phyloP scores from a whole-genome alignment of 2,113 vertebrate genomes.

The Xiphophorus couchianus region DNA sequence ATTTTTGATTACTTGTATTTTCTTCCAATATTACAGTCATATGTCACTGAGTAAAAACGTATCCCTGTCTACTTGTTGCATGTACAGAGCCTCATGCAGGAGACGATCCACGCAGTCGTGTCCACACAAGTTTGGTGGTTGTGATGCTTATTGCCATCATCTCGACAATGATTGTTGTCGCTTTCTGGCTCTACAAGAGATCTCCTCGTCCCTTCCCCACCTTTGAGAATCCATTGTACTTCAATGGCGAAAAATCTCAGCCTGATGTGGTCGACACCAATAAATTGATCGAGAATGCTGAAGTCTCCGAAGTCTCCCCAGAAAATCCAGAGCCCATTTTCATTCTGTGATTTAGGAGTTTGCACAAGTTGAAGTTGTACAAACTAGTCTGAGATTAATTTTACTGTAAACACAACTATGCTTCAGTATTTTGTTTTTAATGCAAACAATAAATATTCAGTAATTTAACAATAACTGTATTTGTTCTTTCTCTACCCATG shows the following conservation, averaged over 20 bases:
- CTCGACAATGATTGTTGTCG: constrained; percentile 32
- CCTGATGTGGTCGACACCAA: constrained; percentile 74
- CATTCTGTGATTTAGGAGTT: constrained; percentile 56
- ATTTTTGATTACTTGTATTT: background rate
- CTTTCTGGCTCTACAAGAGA: constrained; percentile 67
- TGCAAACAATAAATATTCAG: constrained; percentile 43
- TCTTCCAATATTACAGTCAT: too few relatives aligned
- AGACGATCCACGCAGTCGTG: constrained; percentile 38
- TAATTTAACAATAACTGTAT: constrained; percentile 64
- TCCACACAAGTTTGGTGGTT: constrained; percentile 61
- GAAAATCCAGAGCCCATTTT: constrained; percentile 68
- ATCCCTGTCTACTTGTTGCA: background rate
- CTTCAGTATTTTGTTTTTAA: constrained; percentile 30
- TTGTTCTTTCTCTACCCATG: constrained; percentile 30
- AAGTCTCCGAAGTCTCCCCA: background rate
- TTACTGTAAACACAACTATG: constrained; percentile 15
- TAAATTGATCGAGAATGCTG: constrained; percentile 70
- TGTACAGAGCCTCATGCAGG: constrained; percentile 25
- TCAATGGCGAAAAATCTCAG: constrained; percentile 56
- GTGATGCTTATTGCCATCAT: constrained; percentile 49
- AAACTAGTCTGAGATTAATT: constrained; percentile 19
- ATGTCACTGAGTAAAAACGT: background rate
- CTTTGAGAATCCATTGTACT: constrained; percentile 73
- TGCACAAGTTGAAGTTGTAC: background rate
- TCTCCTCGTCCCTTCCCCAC: constrained; percentile 55